Percentiles rank a stretch among this genome's conserved stretches.
Evolutionary conservation across 2,888 invertebrate species (phyloP).

Genomic region (Morpho helenor): DNA sequence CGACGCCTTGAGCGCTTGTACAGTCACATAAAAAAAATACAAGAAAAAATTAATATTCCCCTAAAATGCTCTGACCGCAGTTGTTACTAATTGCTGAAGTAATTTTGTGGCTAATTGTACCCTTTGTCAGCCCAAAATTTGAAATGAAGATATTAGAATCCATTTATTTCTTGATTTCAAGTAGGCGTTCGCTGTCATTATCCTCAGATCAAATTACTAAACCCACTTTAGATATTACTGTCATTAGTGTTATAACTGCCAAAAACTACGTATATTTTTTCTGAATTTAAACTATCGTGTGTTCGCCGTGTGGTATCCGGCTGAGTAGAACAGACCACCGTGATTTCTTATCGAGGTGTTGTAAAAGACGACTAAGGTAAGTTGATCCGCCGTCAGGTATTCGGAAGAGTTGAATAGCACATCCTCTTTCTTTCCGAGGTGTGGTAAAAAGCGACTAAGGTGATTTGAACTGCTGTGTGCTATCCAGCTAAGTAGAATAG

Average conservation of each 20-base stretch:
- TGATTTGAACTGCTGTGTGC: too few relatives aligned
- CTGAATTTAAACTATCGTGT: neutral
- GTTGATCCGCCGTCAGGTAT: too few relatives aligned
- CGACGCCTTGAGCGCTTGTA: too few relatives aligned
- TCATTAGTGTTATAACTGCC: neutral
- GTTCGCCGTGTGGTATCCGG: too few relatives aligned
- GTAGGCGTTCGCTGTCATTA: neutral
- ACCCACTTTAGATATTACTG: neutral
- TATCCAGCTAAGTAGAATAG: too few relatives aligned
- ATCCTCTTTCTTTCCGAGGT: too few relatives aligned
- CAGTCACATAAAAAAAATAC: too few relatives aligned
- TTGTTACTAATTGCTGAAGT: conserved; percentile 31
- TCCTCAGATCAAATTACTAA: neutral
- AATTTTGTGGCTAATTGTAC: conserved; percentile 30
- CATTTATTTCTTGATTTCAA: conserved; percentile 2
- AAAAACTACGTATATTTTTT: neutral
- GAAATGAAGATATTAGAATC: conserved; percentile 22
- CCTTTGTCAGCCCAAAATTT: conserved; percentile 21
- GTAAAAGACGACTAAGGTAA: neutral
- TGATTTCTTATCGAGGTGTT: neutral
- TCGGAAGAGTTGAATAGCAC: too few relatives aligned
- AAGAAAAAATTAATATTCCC: too few relatives aligned
- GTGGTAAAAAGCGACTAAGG: too few relatives aligned
- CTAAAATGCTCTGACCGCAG: conserved; percentile 23
- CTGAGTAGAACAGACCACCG: neutral